These are phyloP conservation scores for Chrysaora quinquecirrha DNA, from an alignment of 30 jellyfish, hydroid and myxozoan species.

Conservation along the genomic window DNA sequence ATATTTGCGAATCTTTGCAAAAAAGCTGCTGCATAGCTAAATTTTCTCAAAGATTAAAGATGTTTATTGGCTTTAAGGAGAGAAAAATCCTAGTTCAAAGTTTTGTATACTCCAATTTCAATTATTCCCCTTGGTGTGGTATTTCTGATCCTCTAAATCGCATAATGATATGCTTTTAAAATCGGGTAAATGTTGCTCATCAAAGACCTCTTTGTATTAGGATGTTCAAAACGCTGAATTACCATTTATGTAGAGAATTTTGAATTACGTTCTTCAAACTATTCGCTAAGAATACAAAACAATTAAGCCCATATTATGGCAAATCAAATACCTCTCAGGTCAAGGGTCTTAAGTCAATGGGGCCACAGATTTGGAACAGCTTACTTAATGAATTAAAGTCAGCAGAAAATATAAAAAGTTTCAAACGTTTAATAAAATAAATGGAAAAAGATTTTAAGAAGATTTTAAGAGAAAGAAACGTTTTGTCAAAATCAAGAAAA, in stretches of 20 bases:
- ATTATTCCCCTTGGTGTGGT: constrained; percentile 21
- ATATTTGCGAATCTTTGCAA: constrained; percentile 5
- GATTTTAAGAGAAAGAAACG: too few relatives aligned
- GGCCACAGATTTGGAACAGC: neutral
- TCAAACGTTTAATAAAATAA: neutral
- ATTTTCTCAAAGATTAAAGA: constrained; percentile 8
- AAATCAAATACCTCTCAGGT: neutral
- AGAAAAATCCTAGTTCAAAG: constrained; percentile 3
- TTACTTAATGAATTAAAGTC: neutral
- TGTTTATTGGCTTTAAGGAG: too few relatives aligned
- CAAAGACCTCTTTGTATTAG: neutral
- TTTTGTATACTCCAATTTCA: constrained; percentile 20
- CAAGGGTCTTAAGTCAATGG: neutral
- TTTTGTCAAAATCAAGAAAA: too few relatives aligned
- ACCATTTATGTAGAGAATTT: neutral
- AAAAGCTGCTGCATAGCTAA: constrained; percentile 21
- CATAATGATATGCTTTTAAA: too few relatives aligned
- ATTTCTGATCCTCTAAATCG: constrained; percentile 8
- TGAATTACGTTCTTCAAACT: neutral
- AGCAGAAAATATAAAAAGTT: too few relatives aligned
- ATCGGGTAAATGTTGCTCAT: neutral
- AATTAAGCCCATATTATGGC: neutral
- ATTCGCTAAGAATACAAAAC: neutral
- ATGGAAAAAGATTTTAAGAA: too few relatives aligned
- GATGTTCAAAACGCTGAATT: neutral